Evolutionary conservation across 2,797 vertebrate genomes (phyloP), one percentile per base, ranked within the genome.

Genomic region (Discoglossus pictus): DNA sequence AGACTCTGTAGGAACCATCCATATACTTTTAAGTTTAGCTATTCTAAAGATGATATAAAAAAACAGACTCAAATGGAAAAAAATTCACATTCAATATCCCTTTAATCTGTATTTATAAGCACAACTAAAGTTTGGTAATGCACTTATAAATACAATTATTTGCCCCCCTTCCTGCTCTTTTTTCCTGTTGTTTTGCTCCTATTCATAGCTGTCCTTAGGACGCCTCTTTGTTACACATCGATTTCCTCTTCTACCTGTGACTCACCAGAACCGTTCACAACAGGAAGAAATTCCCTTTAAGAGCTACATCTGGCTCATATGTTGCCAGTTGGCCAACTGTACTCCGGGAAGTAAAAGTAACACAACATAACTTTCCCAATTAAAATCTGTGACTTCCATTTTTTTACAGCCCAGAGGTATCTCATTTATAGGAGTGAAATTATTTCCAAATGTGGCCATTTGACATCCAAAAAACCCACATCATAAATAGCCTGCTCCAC

Each of bases 401-500:
- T 21, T n/a, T 47, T 58, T 66, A 58, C 24, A 66, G 52, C 43
- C 12, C 63, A 58, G 42, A 48, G 63, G 43, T 66, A 66, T 66
- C 52, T 65, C 24, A 43, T 65, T 43, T 43, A 65, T 52, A 18
- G 24, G 34, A 15, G 11, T 25, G 23, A 25, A 58, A 66, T 66
- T 12, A 58, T 15, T 66, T 55, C 63, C 63, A 66, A 66, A 66
- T 66, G 63, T 48, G 43, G 16, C 47, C 21, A 36, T 43, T 40
- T 58, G 53, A 48, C 62, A 46, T 54, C 62, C 52, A 65, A 31
- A 66, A 66, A 66, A 27, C 6, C 31, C 63, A 66, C 63, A 58
- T 66, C 17, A 66, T 66, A 66, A 56, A 58, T 66, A 39, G 40
- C 7, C 12, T 16, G 13, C 58, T 46, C 9, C 35, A 25, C 8